Percentiles rank a stretch among this genome's conserved stretches.
phyloP scores from a whole-genome alignment of 2,888 invertebrate species.

The Oeneis ivallda region DNA sequence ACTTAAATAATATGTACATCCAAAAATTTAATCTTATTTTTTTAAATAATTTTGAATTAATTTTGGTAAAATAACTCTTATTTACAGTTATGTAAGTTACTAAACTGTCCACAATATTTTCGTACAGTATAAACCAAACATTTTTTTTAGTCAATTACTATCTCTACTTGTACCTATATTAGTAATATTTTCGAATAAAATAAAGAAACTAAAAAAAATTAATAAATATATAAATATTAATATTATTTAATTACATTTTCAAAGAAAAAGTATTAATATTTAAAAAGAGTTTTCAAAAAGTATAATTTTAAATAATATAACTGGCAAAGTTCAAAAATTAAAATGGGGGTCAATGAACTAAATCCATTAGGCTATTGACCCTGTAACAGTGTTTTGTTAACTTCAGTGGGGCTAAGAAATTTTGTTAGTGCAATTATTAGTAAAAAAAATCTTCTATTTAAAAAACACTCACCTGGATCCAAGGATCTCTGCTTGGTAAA shows the following conservation, averaged over 20 bases:
- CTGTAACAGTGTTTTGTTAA: conserved; percentile 63
- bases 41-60: background rate
- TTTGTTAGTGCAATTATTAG: conserved; percentile 44
- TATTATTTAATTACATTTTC: too few species aligned
- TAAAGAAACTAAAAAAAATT: conserved; percentile 2
- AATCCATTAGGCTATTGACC: conserved; percentile 71
- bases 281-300: background rate
- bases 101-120: background rate
- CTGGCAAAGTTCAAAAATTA: conserved; percentile 60
- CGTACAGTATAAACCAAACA: background rate
- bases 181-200: background rate
- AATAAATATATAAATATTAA: background rate
- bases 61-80: background rate
- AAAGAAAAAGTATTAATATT: too few species aligned
- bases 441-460: conserved; percentile 24
- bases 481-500: conserved; percentile 93
- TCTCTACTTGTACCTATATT: background rate
- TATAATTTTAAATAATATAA: conserved; percentile 9
- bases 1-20: too few species aligned
- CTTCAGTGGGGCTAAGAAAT: conserved; percentile 68
- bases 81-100: background rate
- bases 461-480: conserved; percentile 85
- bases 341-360: conserved; percentile 63
- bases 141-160: background rate
- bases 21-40: too few species aligned